These are phyloP conservation scores for Julus scandinavius DNA, from an alignment of 2,888 invertebrate species.

Conservation along the genomic window DNA sequence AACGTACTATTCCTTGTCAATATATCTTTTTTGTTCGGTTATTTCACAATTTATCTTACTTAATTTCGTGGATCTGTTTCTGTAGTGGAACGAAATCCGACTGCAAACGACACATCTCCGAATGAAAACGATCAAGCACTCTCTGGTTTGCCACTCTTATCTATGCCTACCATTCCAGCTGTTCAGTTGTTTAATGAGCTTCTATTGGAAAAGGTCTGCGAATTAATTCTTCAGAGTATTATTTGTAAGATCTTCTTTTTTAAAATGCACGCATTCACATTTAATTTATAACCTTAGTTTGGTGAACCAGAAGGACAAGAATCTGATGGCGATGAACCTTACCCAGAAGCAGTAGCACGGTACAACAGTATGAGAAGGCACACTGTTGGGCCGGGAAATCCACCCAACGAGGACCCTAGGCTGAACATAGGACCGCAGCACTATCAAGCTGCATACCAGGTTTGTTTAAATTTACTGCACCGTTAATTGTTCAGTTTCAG, in stretches of 20 bases:
- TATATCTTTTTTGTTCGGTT: background rate
- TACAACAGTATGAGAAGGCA: constrained; percentile 80
- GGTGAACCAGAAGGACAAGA: constrained; percentile 69
- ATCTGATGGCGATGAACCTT: constrained; percentile 65
- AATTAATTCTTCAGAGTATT: background rate
- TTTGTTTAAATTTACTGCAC: constrained; percentile 51
- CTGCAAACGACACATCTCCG: constrained; percentile 56
- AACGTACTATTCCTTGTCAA: background rate
- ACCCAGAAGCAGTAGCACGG: constrained; percentile 66
- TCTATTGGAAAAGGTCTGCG: constrained; percentile 57
- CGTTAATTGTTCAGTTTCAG: constrained; percentile 58
- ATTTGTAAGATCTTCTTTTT: background rate
- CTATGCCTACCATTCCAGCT: constrained; percentile 55
- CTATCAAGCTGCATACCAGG: constrained; percentile 63
- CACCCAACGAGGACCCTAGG: constrained; percentile 72
- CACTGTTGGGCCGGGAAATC: constrained; percentile 93
- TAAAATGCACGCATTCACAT: background rate
- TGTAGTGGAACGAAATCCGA: constrained; percentile 58
- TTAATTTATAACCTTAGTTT: constrained; percentile 65
- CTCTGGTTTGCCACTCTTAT: constrained; percentile 33
- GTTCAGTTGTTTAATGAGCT: constrained; percentile 54
- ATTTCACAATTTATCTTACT: background rate
- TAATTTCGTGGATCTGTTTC: background rate
- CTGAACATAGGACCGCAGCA: constrained; percentile 64
- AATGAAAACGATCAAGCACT: constrained; percentile 45